A percentile compares a stretch with the other conserved stretches of the same genome.
These are phyloP conservation scores for Pterostichus madidus DNA, from an alignment of 2,888 invertebrate species.

Conservation along the genomic window DNA sequence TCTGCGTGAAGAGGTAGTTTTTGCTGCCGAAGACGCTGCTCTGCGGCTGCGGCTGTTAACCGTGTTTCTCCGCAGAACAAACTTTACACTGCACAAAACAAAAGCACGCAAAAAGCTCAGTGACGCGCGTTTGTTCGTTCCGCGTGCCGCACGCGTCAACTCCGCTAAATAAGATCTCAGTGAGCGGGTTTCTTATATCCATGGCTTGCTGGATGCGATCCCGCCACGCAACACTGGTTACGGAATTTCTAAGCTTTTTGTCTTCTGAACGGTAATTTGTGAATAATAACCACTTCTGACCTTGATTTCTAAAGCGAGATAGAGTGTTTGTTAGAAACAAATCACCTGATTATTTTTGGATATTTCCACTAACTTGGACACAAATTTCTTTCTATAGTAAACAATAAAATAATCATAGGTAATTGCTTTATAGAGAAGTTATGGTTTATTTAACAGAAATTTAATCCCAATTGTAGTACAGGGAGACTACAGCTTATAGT, in stretches of 20 bases:
- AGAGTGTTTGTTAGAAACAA: neutral
- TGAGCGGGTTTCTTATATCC: slow-evolving; percentile 48
- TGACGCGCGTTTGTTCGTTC: slow-evolving; percentile 39
- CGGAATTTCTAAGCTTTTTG: slow-evolving; percentile 60
- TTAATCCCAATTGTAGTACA: too few species aligned
- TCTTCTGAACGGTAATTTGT: slow-evolving; percentile 56
- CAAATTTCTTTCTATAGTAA: neutral
- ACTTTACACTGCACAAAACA: slow-evolving; percentile 63
- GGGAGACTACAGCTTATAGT: too few species aligned
- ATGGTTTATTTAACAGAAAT: too few species aligned
- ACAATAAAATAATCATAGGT: too few species aligned
- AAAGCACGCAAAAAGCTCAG: slow-evolving; percentile 51
- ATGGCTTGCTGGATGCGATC: slow-evolving; percentile 36
- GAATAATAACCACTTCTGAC: slow-evolving; percentile 36
- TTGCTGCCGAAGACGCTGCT: slow-evolving; percentile 27
- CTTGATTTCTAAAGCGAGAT: slow-evolving; percentile 35
- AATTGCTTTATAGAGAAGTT: too few species aligned
- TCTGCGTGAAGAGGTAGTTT: slow-evolving; percentile 39
- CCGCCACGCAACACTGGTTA: slow-evolving; percentile 55
- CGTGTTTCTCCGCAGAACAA: slow-evolving; percentile 40
- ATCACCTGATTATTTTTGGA: too few species aligned
- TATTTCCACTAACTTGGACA: neutral
- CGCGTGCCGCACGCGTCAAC: slow-evolving; percentile 58
- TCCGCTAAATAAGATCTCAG: slow-evolving; percentile 60
- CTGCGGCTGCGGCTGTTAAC: slow-evolving; percentile 18